Evolutionary conservation across 2,888 invertebrate genomes (phyloP), one percentile per base, ranked within the genome.

Genomic region (Agrochola lota): DNA sequence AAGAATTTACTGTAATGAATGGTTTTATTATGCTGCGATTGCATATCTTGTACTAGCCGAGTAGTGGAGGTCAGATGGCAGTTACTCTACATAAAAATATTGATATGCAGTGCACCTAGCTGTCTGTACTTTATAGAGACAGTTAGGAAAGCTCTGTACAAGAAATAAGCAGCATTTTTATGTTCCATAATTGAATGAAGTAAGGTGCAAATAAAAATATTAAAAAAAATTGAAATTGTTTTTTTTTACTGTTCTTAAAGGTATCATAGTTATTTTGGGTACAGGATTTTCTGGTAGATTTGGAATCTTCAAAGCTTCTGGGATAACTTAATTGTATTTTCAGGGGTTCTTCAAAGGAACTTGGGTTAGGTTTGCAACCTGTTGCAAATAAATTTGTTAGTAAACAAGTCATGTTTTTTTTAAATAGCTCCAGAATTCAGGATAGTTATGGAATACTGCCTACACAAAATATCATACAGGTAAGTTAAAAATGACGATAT

Each of bases 1-100:
- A 60, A 62, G 71, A 71, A 68, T 49, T n/a, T 84, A 79, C 52
- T 35, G 15, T 49, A 52, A 66, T 83, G 52, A 84, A 75, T 60
- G 69, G 60, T 72, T 59, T 59, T 49, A 84, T 79, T 78, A 59
- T 83, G 23, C 35, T 0, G 9, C 40, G 1, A 63, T 78, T 67
- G 70, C 6, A 0, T 81, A 68, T 77, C 68, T 83, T 15, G 0
- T 68, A 46, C 23, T 43, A 9, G 12, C 23, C 0, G 12, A 17
- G 35, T 59, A 6, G 15, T 0, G 1, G 30, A 82, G 81, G 71
- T 71, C 83, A 77, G 46, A 60, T 43, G 20, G n/a, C n/a, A 23
- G 8, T 55, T 43, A 43, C 6, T 46, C 1, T 7, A 57, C 23
- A 69, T 52, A 57, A 30, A 30, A 60, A 30, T 60, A 60, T 17